phyloP scores from a whole-genome alignment of 2,113 vertebrate genomes.

The Carlito syrichta region DNA sequence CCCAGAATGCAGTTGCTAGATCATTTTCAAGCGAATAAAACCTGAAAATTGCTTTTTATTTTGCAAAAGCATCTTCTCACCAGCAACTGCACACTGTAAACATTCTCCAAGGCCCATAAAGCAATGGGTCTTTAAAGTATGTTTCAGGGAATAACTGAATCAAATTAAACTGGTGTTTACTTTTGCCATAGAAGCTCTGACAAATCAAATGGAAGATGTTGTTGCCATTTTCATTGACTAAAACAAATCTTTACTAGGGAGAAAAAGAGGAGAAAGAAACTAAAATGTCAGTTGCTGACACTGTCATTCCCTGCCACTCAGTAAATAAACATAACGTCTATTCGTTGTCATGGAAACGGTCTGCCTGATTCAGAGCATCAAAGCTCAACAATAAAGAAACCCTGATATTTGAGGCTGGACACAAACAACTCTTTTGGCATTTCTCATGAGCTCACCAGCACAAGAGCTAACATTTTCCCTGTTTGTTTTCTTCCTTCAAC shows the following conservation, averaged over 20 bases:
- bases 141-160: slow-evolving; percentile 50
- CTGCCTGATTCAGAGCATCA: slow-evolving; percentile 72
- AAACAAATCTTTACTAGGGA: slow-evolving; percentile 71
- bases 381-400: slow-evolving; percentile 75
- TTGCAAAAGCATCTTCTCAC: slow-evolving; percentile 56
- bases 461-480: slow-evolving; percentile 55
- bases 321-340: slow-evolving; percentile 83
- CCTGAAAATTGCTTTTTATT: slow-evolving; percentile 75
- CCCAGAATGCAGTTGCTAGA: slow-evolving; percentile 62
- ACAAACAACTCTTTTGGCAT: slow-evolving; percentile 66
- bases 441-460: slow-evolving; percentile 60
- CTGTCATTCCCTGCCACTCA: slow-evolving; percentile 78
- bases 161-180: slow-evolving; percentile 59
- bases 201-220: slow-evolving; percentile 67
- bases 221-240: slow-evolving; percentile 75
- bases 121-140: slow-evolving; percentile 45
- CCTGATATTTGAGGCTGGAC: slow-evolving; percentile 69
- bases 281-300: slow-evolving; percentile 79
- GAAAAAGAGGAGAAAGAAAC: slow-evolving; percentile 61
- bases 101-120: slow-evolving; percentile 27
- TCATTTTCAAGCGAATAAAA: slow-evolving; percentile 71
- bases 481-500: slow-evolving; percentile 49
- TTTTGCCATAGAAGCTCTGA: slow-evolving; percentile 46
- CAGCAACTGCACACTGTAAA: slow-evolving; percentile 46
- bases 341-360: slow-evolving; percentile 84